Base-by-base conservation (phyloP, 2,888 invertebrate genomes). In the Troides oblongomaculatus region DNA sequence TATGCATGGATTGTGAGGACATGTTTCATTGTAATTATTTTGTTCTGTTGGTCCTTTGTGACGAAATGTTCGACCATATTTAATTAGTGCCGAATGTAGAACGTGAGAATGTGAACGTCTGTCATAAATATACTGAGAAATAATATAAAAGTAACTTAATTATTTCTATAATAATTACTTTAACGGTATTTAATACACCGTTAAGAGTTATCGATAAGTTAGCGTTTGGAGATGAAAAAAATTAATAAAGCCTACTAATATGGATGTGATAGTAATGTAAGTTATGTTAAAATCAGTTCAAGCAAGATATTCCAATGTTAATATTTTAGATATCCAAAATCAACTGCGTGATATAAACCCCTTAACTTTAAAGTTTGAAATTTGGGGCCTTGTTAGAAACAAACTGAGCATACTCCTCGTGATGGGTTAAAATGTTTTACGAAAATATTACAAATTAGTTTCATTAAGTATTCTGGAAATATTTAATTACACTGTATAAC, bases 21-120 rank as follows among this genome's bases (percentile, higher is more conserved):
- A 43, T 65, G 56, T 69, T 65, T 58, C 65, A 65, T 65, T 65
- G 62, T 62, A 65, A 69, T 62, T 69, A 69, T 18, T 62, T 30
- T 25, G 17, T 14, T 61, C 23, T 14, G n/a, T 62, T 62, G 58
- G 58, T n/a, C 46, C 58, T 18, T 58, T 65, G 25, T 68, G 50
- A 50, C 39, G 46, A 68, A 53, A 17, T 21, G 17, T 64, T 39
- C 14, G 21, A 59, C 59, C 58, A 53, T 61, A 39, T 66, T 50
- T 36, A 53, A 30, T 66, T 5, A n/a, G 10, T 18, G n/a, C 21
- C 18, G 58, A 59, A 10, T 59, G 59, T 30, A 7, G 25, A 59
- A 59, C 23, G 59, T 25, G 12, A 25, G 30, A 43, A 58, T n/a
- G 58, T 10, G 39, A 6, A 39, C 39, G 39, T 39, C 39, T 10